phyloP scores from a whole-genome alignment of 2,113 vertebrate genomes.

The Fukomys damarensis region DNA sequence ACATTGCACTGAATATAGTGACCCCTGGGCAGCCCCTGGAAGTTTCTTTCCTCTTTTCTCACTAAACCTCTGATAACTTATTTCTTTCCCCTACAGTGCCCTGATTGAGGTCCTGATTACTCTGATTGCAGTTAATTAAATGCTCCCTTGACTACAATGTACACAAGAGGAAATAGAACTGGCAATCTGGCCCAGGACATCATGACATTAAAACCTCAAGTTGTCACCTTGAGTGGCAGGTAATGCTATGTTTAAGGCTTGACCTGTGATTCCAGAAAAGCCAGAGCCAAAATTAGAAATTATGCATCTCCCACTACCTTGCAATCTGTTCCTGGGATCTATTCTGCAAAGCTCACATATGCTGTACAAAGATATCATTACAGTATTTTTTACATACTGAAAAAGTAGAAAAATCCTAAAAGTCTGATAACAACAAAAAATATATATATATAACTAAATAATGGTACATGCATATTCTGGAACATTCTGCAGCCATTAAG shows the following conservation, averaged over 20 bases:
- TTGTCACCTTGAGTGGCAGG: constrained; percentile 4
- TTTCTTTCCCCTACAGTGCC: constrained; percentile 50
- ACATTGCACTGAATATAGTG: constrained; percentile 9
- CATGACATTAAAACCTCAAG: constrained; percentile 2
- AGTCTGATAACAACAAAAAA: not conserved
- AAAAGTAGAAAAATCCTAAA: not conserved
- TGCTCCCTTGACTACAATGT: constrained; percentile 23
- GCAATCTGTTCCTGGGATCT: not conserved
- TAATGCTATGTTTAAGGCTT: not conserved
- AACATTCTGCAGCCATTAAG: constrained; percentile 27
- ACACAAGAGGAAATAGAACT: constrained; percentile 5
- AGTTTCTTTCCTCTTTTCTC: constrained; percentile 34
- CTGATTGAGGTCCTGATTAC: constrained; percentile 54
- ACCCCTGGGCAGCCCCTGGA: constrained; percentile 15
- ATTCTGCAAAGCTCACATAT: not conserved
- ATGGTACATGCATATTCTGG: not conserved
- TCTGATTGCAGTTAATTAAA: constrained; percentile 58
- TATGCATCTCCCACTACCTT: not conserved
- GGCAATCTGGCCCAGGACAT: not conserved
- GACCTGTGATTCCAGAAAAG: constrained; percentile 4
- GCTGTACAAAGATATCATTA: constrained; percentile 25
- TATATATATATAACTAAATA: constrained; percentile 19
- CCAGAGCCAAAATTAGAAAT: constrained; percentile 3
- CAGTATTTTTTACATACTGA: not conserved
- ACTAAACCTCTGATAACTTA: constrained; percentile 14